Percentiles rank a stretch among this genome's conserved stretches.
These are phyloP conservation scores for Manduca sexta DNA, from an alignment of 1,140 invertebrate genomes.

Conservation along the genomic window DNA sequence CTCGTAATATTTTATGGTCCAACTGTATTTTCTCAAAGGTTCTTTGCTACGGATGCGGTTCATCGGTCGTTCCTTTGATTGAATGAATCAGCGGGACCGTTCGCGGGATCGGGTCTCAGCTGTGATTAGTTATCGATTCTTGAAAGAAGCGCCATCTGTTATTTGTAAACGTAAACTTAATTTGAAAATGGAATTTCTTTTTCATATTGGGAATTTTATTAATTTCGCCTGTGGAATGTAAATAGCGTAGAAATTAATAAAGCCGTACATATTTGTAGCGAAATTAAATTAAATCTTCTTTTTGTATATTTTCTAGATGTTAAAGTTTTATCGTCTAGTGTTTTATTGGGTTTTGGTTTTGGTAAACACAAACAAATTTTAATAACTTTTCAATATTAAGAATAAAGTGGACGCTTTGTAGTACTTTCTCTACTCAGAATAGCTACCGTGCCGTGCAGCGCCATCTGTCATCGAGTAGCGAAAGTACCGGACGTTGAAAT, in stretches of 20 bases:
- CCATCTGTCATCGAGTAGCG: slow-evolving; percentile 17
- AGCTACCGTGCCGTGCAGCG: too few species aligned
- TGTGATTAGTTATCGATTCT: slow-evolving; percentile 1
- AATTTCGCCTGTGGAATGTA: too few species aligned
- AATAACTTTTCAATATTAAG: background rate
- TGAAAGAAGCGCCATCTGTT: slow-evolving; percentile 2
- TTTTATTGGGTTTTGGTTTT: too few species aligned
- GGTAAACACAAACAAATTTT: too few species aligned
- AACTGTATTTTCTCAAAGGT: background rate
- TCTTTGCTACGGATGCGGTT: background rate
- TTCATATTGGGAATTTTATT: too few species aligned
- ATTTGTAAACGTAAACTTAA: background rate
- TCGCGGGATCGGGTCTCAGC: background rate
- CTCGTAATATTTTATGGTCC: slow-evolving; percentile 1
- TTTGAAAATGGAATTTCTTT: too few species aligned
- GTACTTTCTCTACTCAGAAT: too few species aligned
- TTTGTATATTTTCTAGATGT: too few species aligned
- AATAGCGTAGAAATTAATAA: too few species aligned
- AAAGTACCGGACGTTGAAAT: background rate
- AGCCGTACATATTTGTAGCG: too few species aligned
- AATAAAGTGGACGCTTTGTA: background rate
- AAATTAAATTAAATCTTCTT: too few species aligned
- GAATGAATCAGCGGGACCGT: background rate
- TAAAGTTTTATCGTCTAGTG: too few species aligned
- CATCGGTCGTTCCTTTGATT: slow-evolving; percentile 1